A percentile compares a stretch with the other conserved stretches of the same genome.
Evolutionary conservation across 2,113 vertebrate genomes (phyloP).

Genomic region (Leptobrachium leishanense): DNA sequence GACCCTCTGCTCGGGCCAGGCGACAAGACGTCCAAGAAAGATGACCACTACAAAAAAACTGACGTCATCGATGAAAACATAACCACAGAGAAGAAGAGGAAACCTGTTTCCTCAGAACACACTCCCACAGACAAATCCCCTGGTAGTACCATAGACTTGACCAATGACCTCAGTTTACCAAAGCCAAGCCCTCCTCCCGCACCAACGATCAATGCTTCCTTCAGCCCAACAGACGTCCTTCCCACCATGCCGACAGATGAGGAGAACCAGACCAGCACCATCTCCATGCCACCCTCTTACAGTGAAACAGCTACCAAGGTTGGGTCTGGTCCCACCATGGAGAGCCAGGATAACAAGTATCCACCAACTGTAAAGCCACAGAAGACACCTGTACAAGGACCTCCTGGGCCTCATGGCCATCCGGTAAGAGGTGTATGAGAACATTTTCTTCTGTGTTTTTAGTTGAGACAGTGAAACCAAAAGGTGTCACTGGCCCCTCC

Average conservation of each 20-base stretch:
- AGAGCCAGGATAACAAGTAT: not conserved
- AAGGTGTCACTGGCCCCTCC: no score
- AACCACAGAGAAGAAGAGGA: constrained; percentile 67
- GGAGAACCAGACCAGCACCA: constrained; percentile 53
- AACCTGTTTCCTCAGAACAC: fast-evolving
- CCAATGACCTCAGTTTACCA: constrained; percentile 14
- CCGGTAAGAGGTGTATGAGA: constrained; percentile 68
- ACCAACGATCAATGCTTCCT: not conserved
- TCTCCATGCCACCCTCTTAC: constrained; percentile 37
- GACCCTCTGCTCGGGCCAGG: not conserved
- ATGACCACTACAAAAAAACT: constrained; percentile 28
- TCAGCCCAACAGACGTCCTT: constrained; percentile 37
- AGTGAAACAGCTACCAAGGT: not conserved
- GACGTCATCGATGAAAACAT: constrained; percentile 68
- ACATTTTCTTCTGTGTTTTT: not conserved
- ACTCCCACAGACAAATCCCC: constrained; percentile 56
- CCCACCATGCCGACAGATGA: constrained; percentile 31
- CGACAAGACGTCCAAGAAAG: constrained; percentile 51
- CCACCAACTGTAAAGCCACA: constrained; percentile 27
- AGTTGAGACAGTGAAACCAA: not conserved
- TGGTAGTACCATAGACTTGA: constrained; percentile 56
- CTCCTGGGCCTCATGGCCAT: constrained; percentile 67
- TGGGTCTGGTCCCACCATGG: not conserved
- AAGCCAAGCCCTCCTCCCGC: constrained; percentile 49
- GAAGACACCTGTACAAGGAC: constrained; percentile 64